Percentiles rank a stretch among this genome's conserved stretches.
These are phyloP conservation scores for Drosophila monieri DNA, from an alignment of 2,888 invertebrate genomes.

Conservation along the genomic window DNA sequence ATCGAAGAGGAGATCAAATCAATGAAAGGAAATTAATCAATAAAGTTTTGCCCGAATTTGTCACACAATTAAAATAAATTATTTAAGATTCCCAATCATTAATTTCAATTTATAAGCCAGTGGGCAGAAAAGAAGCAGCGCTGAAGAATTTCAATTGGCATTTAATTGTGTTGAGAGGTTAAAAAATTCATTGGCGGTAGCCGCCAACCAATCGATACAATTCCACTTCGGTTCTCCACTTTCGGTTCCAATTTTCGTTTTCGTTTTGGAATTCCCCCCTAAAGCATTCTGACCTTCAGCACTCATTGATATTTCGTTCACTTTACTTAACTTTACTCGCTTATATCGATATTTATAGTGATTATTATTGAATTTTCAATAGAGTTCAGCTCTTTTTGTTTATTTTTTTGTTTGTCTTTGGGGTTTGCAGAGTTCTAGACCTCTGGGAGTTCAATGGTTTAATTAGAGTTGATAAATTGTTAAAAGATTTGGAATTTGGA, in stretches of 20 bases:
- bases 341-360: conserved; percentile 41
- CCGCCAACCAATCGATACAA: conserved; percentile 73
- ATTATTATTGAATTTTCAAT: conserved; percentile 49
- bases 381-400: conserved; percentile 19
- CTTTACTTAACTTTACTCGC: conserved; percentile 33
- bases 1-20: conserved; percentile 54
- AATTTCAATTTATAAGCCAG: conserved; percentile 66
- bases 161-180: conserved; percentile 68
- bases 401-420: conserved; percentile 5
- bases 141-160: conserved; percentile 69
- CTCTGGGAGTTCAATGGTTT: conserved; percentile 58
- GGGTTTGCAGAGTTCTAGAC: conserved; percentile 3
- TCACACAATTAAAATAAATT: conserved; percentile 61
- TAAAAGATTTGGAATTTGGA: conserved; percentile 3
- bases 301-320: conserved; percentile 70
- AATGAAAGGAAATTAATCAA: conserved; percentile 63
- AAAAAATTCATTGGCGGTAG: conserved; percentile 66
- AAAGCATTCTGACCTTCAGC: conserved; percentile 79
- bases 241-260: conserved; percentile 65
- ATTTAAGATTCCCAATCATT: conserved; percentile 58
- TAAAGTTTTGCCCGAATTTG: conserved; percentile 60
- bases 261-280: conserved; percentile 34
- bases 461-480: conserved; percentile 58
- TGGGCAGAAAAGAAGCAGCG: conserved; percentile 34
- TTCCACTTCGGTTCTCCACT: conserved; percentile 44